Conservation (phyloP, 2,888 invertebrate genomes). For the Watsonalla cultraria region DNA sequence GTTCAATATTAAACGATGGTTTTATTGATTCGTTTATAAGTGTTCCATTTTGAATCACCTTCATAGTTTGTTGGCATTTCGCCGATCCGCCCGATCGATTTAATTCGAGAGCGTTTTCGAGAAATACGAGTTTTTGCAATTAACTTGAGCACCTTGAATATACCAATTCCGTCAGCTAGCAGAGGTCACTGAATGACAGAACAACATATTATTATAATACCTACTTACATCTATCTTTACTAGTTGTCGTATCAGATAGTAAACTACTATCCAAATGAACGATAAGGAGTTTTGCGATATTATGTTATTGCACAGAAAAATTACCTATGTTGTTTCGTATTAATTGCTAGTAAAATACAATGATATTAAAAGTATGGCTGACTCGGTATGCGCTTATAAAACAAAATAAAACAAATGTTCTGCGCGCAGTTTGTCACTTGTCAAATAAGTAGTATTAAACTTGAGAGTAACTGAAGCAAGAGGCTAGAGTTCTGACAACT, state of each 20-base stretch:
- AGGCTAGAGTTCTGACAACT: no score
- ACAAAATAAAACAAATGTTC: no score
- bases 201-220: constrained; percentile 26
- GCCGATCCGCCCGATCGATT: constrained; percentile 34
- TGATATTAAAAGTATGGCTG: no score
- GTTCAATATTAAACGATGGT: not conserved
- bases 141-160: constrained; percentile 47
- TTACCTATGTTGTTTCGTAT: no score
- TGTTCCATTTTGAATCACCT: constrained; percentile 33
- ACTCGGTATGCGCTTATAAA: no score
- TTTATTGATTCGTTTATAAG: not conserved
- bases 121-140: constrained; percentile 52
- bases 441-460: no score
- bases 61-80: constrained; percentile 58
- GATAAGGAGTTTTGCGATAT: constrained; percentile 35
- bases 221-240: constrained; percentile 19
- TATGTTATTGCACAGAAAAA: not conserved
- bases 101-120: constrained; percentile 21
- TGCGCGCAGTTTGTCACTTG: no score
- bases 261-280: constrained; percentile 41
- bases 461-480: no score
- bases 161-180: constrained; percentile 34
- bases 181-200: constrained; percentile 51
- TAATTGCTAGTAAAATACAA: no score
- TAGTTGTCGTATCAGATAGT: constrained; percentile 31